Conservation (phyloP, 2,888 invertebrate species). For the Tachina lurida region DNA sequence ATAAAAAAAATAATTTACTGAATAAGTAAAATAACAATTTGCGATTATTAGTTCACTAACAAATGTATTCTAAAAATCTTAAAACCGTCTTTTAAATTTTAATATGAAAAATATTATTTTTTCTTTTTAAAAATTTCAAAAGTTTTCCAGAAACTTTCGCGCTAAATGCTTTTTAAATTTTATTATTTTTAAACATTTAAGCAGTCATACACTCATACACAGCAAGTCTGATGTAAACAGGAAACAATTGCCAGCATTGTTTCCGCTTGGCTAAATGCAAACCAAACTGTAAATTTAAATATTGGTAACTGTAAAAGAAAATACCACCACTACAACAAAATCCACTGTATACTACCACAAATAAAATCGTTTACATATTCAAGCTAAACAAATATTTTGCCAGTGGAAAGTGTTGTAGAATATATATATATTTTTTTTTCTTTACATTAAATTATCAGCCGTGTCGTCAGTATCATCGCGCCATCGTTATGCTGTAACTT, state of each 20-base stretch:
- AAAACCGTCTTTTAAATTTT: too few relatives aligned
- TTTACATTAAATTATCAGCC: constrained; percentile 63
- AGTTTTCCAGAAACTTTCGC: background rate
- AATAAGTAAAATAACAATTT: too few relatives aligned
- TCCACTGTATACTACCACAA: constrained; percentile 18
- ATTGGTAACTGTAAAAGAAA: constrained; percentile 36
- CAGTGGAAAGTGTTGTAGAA: constrained; percentile 28
- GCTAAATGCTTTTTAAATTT: constrained; percentile 39
- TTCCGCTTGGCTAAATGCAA: constrained; percentile 70
- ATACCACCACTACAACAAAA: constrained; percentile 26
- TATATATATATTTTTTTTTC: background rate
- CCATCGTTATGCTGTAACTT: constrained; percentile 67
- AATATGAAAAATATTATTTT: background rate
- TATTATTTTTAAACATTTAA: constrained; percentile 22
- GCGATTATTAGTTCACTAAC: too few relatives aligned
- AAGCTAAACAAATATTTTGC: constrained; percentile 24
- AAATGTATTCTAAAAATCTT: too few relatives aligned
- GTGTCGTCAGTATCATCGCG: constrained; percentile 70
- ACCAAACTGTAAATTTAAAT: constrained; percentile 56
- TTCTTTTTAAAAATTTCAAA: background rate
- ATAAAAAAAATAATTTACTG: too few relatives aligned
- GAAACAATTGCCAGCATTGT: constrained; percentile 71
- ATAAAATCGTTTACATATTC: constrained; percentile 20
- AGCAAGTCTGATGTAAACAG: constrained; percentile 22
- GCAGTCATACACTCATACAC: background rate